Evolutionary conservation across 2,888 invertebrate species (phyloP).

Genomic region (Drosophila pseudotalamancana): DNA sequence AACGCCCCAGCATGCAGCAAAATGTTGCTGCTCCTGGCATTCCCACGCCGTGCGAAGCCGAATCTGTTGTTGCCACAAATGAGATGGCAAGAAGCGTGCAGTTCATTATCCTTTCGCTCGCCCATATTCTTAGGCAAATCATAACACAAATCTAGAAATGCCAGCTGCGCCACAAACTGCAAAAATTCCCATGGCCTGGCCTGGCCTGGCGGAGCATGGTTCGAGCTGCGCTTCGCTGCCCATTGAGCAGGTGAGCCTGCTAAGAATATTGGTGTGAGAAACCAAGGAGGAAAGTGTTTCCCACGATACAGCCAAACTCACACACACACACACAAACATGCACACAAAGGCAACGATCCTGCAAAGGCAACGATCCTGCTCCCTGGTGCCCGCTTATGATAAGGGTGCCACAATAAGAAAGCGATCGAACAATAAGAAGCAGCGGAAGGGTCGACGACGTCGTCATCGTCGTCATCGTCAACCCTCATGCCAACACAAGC

Average conservation of each 20-base stretch:
- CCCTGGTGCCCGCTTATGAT: slow-evolving; percentile 65
- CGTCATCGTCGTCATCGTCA: slow-evolving; percentile 22
- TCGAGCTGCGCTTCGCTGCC: slow-evolving; percentile 49
- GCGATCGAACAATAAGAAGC: slow-evolving; percentile 69
- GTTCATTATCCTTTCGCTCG: slow-evolving; percentile 72
- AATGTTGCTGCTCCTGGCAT: slow-evolving; percentile 18
- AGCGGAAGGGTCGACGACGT: slow-evolving; percentile 66
- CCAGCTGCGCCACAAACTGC: slow-evolving; percentile 71
- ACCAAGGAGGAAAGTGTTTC: slow-evolving; percentile 83
- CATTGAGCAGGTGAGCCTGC: slow-evolving; percentile 82
- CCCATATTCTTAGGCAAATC: slow-evolving; percentile 64
- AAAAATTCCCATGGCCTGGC: slow-evolving; percentile 76
- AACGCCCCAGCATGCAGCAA: slow-evolving; percentile 55
- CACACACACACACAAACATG: slow-evolving; percentile 28
- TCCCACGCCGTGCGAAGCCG: slow-evolving; percentile 59
- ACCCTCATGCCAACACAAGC: slow-evolving; percentile 71
- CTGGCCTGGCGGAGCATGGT: slow-evolving; percentile 32
- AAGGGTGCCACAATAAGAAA: slow-evolving; percentile 79
- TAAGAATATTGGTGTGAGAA: slow-evolving; percentile 83
- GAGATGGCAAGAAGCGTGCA: slow-evolving; percentile 62
- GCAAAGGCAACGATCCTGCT: slow-evolving; percentile 67
- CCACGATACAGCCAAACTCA: slow-evolving; percentile 79
- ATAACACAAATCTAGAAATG: slow-evolving; percentile 78
- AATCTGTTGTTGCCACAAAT: slow-evolving; percentile 30
- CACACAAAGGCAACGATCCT: slow-evolving; percentile 60